Base-by-base conservation (phyloP, 2,113 vertebrate species). In the Pongo abelii region DNA sequence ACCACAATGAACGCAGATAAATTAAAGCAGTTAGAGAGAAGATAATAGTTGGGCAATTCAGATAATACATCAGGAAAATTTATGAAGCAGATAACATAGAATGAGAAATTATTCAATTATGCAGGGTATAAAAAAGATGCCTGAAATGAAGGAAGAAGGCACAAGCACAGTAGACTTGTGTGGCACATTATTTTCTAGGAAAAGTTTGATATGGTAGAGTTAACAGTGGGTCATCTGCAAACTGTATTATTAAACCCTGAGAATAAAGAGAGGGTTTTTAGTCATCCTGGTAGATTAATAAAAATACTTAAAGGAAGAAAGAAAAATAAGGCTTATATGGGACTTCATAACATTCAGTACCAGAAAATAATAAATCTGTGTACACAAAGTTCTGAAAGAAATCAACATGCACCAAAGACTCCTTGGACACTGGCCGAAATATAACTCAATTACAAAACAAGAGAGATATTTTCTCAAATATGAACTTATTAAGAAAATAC, bases 71-170 rank as follows among this genome's bases (percentile, higher is more conserved):
- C 14, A 87, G 17, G 6, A 75, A 80, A 67, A 35, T 32, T 69
- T 10, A 48, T 92, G 14, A 90, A 38, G 5, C 12, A 92, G 6
- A 97, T 17, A 93, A 84, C 38, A 64, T 57, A 86, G 22, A 86
- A 96, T 72, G 13, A 89, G 22, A 92, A 84, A 74, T 64, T 97
- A 88, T 72, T 85, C 43, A 96, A 11, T 91, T 38, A 85, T 25
- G 11, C 7, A 89, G 3, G 9, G 48, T 8, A 78, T 43, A n/a
- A 91, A 75, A 94, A 75, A 90, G 88, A 27, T 20, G 2, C 38
- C 32, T 59, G 8, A 59, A 87, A 55, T 59, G 46, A 78, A 89
- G 13, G 10, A 96, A 93, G 79, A 96, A 46, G 0, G 1, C 7
- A 72, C 78, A 38, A 38, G 38, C 38, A 38, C 35, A 74, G 11